Evolutionary conservation across 2,797 vertebrate genomes (phyloP), one percentile per base, ranked within the genome.

Genomic region (Mareca penelope): DNA sequence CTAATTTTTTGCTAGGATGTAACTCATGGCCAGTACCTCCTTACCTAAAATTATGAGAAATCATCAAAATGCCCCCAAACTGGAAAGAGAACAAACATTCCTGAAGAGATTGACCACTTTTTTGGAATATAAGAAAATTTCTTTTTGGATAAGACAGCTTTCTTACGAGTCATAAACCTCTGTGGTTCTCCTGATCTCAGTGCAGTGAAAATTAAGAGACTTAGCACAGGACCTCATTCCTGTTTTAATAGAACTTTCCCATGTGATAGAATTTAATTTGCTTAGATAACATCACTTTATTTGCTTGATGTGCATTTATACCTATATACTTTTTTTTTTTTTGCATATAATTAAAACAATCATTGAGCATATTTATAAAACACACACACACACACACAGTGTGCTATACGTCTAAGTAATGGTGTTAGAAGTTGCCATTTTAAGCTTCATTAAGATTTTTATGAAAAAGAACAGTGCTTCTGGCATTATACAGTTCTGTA

Each of bases 381-480:
- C 3, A 46, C 40, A 42, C 39, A 40, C 39, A 40, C 39, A 12
- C 35, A 39, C 28, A n/a, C 22, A 80, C 46, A 67, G 78, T 22
- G 56, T 88, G 46, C 56, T 83, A 0, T 85, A 69, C 72, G 35
- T 89, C 77, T 81, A 64, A 79, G 46, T 73, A 86, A 95, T 93
- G 85, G 89, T 88, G 46, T 80, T 91, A 55, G n/a, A 88, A 84
- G 67, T 44, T 80, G 79, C 61, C 64, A 46, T 10, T 93, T 94
- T 89, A 94, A 94, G 85, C 82, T 94, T 95, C 81, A 89, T 93
- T 94, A 93, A 81, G 72, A 72, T 88, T 91, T 95, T 79, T 93
- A 73, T 94, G 92, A 75, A 80, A 92, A 88, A 85, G 31, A 80
- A 72, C 80, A 85, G 29, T 79, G 89, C 89, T 94, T 83, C 82